Conservation (phyloP, 2,797 vertebrate genomes). For the Mareca strepera region DNA sequence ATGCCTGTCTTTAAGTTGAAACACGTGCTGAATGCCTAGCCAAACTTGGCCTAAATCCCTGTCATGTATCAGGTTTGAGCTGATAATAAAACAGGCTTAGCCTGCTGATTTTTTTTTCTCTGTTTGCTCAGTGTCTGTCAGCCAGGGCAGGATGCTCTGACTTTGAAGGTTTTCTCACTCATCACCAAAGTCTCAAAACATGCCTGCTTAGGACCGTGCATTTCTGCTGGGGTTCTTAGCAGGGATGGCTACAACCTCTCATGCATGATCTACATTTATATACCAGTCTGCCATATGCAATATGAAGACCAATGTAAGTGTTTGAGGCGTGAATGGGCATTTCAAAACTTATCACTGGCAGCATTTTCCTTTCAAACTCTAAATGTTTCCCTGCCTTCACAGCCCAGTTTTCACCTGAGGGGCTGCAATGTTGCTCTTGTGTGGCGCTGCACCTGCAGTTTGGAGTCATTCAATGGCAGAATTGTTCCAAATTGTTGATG, state of each 20-base stretch:
- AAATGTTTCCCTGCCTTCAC: not conserved
- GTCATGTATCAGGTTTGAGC: not conserved
- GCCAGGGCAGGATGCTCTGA: not conserved
- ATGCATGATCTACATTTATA: not conserved
- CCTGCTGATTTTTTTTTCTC: not conserved
- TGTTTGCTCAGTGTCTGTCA: constrained; percentile 6
- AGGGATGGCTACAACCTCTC: not conserved
- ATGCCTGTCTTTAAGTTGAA: not conserved
- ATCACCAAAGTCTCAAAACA: not conserved
- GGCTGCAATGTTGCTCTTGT: not conserved
- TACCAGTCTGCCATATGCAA: not conserved
- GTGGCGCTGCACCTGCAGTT: not conserved
- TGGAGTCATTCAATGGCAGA: not conserved
- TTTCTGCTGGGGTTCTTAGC: not conserved
- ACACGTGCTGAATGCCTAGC: not conserved
- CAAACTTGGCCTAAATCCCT: constrained; percentile 16
- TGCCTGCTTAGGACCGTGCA: accelerated
- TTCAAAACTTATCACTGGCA: not conserved
- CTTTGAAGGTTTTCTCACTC: not conserved
- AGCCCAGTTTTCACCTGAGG: not conserved
- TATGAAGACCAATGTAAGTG: not conserved
- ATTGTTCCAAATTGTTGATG: not conserved
- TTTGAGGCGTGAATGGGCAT: accelerated
- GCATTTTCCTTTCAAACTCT: not conserved
- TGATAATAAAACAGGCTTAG: not conserved